A percentile compares a stretch with the other conserved stretches of the same genome.
These are phyloP conservation scores for Atherinosoma microstoma DNA, from an alignment of 2,797 vertebrate species.

Conservation along the genomic window DNA sequence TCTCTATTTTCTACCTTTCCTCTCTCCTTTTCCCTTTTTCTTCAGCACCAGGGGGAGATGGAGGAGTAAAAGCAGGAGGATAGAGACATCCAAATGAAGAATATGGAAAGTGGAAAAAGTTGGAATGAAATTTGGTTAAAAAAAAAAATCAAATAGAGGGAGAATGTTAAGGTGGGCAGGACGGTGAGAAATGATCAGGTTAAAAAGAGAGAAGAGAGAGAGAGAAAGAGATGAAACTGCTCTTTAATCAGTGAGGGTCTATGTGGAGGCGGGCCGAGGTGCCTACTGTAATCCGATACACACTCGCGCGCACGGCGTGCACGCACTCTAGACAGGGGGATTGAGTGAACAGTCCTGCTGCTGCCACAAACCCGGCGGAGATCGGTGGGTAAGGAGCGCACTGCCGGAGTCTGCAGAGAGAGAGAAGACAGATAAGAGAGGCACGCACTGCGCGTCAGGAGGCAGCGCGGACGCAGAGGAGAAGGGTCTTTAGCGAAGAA, in stretches of 20 bases:
- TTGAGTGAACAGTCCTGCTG: constrained; percentile 58
- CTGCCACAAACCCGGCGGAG: constrained; percentile 70
- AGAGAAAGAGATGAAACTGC: constrained; percentile 56
- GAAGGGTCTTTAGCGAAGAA: constrained; percentile 6
- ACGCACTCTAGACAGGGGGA: constrained; percentile 53
- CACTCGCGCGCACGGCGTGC: constrained; percentile 43
- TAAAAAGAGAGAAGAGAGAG: constrained; percentile 15
- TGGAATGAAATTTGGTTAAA: background rate
- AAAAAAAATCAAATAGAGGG: background rate
- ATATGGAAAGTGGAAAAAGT: background rate
- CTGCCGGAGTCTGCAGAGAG: constrained; percentile 35
- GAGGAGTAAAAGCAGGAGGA: background rate
- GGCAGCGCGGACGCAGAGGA: constrained; percentile 24
- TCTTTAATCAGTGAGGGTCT: constrained; percentile 76
- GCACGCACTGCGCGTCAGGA: background rate
- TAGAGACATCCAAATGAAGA: background rate
- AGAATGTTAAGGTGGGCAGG: background rate
- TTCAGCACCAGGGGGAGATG: background rate
- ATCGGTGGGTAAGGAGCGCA: constrained; percentile 60
- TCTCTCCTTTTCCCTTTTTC: constrained; percentile 19
- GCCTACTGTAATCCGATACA: constrained; percentile 80
- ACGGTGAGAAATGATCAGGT: constrained; percentile 32
- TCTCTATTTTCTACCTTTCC: constrained; percentile 28
- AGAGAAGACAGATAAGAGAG: constrained; percentile 13
- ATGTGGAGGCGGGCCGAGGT: constrained; percentile 75